These are phyloP conservation scores for Apogon talboti DNA, from an alignment of 2,797 vertebrate species.

Conservation along the genomic window DNA sequence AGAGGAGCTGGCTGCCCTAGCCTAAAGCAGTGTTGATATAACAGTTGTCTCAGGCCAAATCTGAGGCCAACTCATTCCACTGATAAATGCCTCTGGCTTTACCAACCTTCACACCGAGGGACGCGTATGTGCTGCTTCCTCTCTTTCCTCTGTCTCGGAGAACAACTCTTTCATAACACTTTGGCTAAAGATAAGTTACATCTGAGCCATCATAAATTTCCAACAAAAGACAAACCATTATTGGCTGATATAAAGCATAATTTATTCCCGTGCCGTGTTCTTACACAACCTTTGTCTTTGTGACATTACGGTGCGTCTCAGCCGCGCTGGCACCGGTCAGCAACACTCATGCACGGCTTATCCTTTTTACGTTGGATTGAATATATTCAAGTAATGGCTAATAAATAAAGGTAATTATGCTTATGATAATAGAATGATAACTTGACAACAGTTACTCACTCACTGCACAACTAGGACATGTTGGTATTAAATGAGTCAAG, in stretches of 20 bases:
- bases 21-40: constrained; percentile 68
- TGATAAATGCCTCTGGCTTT: constrained; percentile 73
- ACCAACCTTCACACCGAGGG: constrained; percentile 66
- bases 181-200: constrained; percentile 45
- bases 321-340: constrained; percentile 38
- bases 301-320: constrained; percentile 42
- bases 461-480: constrained; percentile 53
- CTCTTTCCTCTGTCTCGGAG: constrained; percentile 22
- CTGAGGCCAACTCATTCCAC: constrained; percentile 73
- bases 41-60: constrained; percentile 71
- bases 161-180: constrained; percentile 31
- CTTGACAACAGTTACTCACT: constrained; percentile 67
- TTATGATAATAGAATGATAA: constrained; percentile 69
- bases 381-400: constrained; percentile 63
- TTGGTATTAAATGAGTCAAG: constrained; percentile 44
- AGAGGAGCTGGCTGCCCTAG: constrained; percentile 52
- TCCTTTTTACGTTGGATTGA: constrained; percentile 47
- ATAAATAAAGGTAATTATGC: constrained; percentile 79
- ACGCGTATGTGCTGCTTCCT: constrained; percentile 27
- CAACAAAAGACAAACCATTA: constrained; percentile 24
- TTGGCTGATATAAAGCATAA: constrained; percentile 31
- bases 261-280: constrained; percentile 35
- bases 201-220: constrained; percentile 29
- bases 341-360: constrained; percentile 42
- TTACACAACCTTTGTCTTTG: constrained; percentile 48